Conservation (phyloP, 2,888 invertebrate species). For the Athalia rosae region DNA sequence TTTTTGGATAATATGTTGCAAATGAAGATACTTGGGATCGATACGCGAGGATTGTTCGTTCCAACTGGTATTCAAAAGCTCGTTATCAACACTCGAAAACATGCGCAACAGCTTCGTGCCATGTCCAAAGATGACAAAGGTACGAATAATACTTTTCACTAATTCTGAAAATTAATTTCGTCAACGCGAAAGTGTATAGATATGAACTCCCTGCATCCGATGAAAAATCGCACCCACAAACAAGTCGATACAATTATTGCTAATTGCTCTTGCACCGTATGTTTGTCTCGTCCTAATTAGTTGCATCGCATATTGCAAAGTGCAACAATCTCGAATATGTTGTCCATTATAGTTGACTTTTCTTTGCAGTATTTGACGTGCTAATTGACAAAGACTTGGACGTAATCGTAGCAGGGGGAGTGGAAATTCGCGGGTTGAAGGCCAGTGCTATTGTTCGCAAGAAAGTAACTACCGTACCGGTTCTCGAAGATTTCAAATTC, state of each 20-base stretch:
- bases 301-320: neutral
- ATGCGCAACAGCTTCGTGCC: slow-evolving; percentile 62
- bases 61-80: slow-evolving; percentile 78
- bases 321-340: no score
- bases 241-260: slow-evolving; percentile 14
- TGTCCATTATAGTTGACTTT: no score
- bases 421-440: slow-evolving; percentile 85
- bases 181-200: neutral
- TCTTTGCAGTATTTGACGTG: slow-evolving; percentile 69
- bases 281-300: slow-evolving; percentile 4
- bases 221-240: neutral
- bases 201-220: neutral
- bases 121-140: slow-evolving; percentile 61
- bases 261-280: neutral
- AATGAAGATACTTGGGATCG: slow-evolving; percentile 74
- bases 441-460: slow-evolving; percentile 85
- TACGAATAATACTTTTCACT: slow-evolving; percentile 51
- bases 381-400: slow-evolving; percentile 54
- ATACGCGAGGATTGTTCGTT: slow-evolving; percentile 75
- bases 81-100: slow-evolving; percentile 75
- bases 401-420: slow-evolving; percentile 80
- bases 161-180: neutral
- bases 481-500: slow-evolving; percentile 85
- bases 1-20: slow-evolving; percentile 84
- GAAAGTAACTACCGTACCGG: slow-evolving; percentile 82